Base-by-base conservation (phyloP, 2,888 invertebrate species). In the Agrotis ipsilon region DNA sequence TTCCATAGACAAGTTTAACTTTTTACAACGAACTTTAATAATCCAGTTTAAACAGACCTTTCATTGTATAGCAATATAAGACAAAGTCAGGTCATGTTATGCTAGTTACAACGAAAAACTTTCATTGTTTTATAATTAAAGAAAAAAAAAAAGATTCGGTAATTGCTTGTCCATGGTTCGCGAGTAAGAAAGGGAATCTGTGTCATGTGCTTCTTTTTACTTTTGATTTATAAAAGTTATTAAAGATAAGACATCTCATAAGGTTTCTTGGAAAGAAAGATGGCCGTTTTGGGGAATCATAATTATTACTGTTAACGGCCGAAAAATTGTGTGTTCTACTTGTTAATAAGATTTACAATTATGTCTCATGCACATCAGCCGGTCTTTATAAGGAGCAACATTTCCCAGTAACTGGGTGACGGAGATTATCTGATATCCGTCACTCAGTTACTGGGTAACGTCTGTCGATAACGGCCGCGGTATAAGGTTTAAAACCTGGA, bases 61-160 rank as follows among this genome's bases (percentile, higher is more conserved):
- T 39, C 9, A 9, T 9, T 39, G 39, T 39, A 39, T 11, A 39
- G 2, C 1, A 39, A 39, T 39, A 9, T 39, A 11, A 39, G 9
- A 39, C 39, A 39, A 39, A 39, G 11, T 39, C 2, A 39, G 11
- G 9, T 39, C 39, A 39, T 11, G 9, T 39, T 39, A 39, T 39
- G 2, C 11, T 39, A 2, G 2, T 39, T 18, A 19, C 61, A 27
- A 27, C 6, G 52, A 67, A 24, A 39, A 67, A 74, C 74, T 79
- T 76, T 75, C 84, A 59, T 76, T 76, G 75, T 75, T 67, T n/a
- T 52, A 49, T 62, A 80, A 80, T 82, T 73, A 72, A 78, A 19
- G 32, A 63, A 72, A 71, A 65, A 64, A 51, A 59, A 78, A 54
- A 51, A 76, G 49, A 49, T 80, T 76, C 48, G 43, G 69, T 77